Evolutionary conservation across 2,888 invertebrate genomes (phyloP).

Genomic region (Lydus trimaculatus): DNA sequence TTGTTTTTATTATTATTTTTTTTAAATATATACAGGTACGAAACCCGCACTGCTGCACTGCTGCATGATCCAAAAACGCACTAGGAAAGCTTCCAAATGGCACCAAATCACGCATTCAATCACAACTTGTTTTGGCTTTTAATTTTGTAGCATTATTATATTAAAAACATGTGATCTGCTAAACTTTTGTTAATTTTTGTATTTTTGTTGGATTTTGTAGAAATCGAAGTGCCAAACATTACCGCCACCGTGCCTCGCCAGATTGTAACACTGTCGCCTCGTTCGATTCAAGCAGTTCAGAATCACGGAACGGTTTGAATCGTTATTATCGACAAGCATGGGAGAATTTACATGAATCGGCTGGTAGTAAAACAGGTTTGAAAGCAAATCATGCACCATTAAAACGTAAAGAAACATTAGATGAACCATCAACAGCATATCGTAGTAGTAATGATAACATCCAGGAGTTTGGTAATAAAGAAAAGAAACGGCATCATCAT

Average conservation of each 20-base stretch:
- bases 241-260: constrained; percentile 86
- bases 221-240: constrained; percentile 84
- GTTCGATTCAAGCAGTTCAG: constrained; percentile 86
- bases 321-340: constrained; percentile 91
- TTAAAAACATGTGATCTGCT: not conserved
- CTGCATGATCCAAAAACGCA: constrained; percentile 35
- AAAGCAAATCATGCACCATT: constrained; percentile 66
- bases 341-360: constrained; percentile 89
- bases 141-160: not conserved
- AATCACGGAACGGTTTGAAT: constrained; percentile 81
- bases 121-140: not conserved
- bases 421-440: constrained; percentile 65
- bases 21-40: constrained; percentile 37
- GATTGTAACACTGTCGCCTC: constrained; percentile 93
- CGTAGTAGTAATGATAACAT: constrained; percentile 61
- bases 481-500: constrained; percentile 76
- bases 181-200: not conserved
- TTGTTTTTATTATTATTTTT: constrained; percentile 12
- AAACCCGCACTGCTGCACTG: constrained; percentile 46
- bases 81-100: not conserved
- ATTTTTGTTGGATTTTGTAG: constrained; percentile 58
- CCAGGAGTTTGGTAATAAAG: constrained; percentile 40
- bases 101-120: constrained; percentile 18
- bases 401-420: constrained; percentile 75
- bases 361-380: constrained; percentile 66